Evolutionary conservation across 2,888 invertebrate genomes (phyloP), one percentile per base, ranked within the genome.

Genomic region (Epistrophe eligans): DNA sequence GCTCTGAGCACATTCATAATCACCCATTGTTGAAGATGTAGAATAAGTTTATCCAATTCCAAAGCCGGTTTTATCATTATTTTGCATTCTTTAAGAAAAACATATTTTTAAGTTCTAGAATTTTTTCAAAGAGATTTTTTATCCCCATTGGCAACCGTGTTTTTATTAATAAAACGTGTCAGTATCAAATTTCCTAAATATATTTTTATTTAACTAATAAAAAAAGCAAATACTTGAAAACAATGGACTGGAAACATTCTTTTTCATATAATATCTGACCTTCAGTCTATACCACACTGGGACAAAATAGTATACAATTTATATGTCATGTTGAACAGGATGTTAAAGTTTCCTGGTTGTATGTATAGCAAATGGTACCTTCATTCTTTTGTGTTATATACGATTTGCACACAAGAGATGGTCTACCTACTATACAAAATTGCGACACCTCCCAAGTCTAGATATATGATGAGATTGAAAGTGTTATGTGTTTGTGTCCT

Each of bases 231-330:
- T 15, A 28, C 55, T 15, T 1, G 4, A 52, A 52, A 13, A 24
- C 24, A 52, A 52, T 52, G 52, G 28, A 55, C 55, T 55, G 15
- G 28, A 55, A 24, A 55, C 13, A 55, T 28, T 32, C 28, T 32
- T 55, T 55, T n/a, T 9, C n/a, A 52, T 17, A 48, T 28, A 55
- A 32, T n/a, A 55, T 32, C 28, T 55, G 55, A 55, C 55, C 55
- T 55, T 55, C n/a, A 55, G 55, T 55, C 55, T 55, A 24, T 2
- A n/a, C n/a, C 4, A 7, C n/a, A 9, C 28, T 15, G 15, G 15
- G 28, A 24, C 13, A 24, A 5, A 11, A 7, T 2, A 24, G 24
- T 24, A 24, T 24, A 24, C 24, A 3, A 24, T n/a, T n/a, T 24
- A 24, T 24, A 24, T 24, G 24, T 24, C 52, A 24, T 28, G 15